Evolutionary conservation across 1,140 invertebrate genomes (phyloP).

Genomic region (Venturia canescens): DNA sequence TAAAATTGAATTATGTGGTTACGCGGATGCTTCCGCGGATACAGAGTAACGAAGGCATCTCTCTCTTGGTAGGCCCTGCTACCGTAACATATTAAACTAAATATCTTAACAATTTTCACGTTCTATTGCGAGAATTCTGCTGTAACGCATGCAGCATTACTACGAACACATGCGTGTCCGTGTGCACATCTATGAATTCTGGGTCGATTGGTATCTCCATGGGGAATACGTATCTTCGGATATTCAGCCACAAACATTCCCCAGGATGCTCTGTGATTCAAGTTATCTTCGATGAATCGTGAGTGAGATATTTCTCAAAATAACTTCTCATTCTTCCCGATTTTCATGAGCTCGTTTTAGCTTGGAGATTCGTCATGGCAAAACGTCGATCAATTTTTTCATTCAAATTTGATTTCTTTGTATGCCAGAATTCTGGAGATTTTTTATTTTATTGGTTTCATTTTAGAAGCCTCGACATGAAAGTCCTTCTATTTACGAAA

Average conservation of each 20-base stretch:
- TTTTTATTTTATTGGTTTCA: too few relatives aligned
- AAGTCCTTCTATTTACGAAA: too few relatives aligned
- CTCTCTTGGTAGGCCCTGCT: neutral
- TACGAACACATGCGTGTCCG: neutral
- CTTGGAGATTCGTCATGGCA: too few relatives aligned
- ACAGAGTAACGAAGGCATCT: neutral
- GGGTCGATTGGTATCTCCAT: neutral
- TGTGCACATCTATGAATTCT: neutral
- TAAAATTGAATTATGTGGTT: conserved; percentile 40
- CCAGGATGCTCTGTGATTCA: neutral
- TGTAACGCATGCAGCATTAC: neutral
- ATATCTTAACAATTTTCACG: neutral
- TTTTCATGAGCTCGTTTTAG: too few relatives aligned
- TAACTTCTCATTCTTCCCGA: too few relatives aligned
- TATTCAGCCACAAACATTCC: neutral
- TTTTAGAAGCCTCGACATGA: too few relatives aligned
- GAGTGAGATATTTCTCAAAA: too few relatives aligned
- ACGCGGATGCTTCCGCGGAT: neutral
- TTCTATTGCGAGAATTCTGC: neutral
- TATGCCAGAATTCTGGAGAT: too few relatives aligned
- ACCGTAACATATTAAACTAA: neutral
- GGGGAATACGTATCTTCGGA: neutral
- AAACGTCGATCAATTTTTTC: too few relatives aligned
- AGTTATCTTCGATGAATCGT: conserved; percentile 2
- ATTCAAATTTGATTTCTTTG: too few relatives aligned